Conservation (phyloP, 92 coral and sea anemone genomes). For the Muricea muricata region DNA sequence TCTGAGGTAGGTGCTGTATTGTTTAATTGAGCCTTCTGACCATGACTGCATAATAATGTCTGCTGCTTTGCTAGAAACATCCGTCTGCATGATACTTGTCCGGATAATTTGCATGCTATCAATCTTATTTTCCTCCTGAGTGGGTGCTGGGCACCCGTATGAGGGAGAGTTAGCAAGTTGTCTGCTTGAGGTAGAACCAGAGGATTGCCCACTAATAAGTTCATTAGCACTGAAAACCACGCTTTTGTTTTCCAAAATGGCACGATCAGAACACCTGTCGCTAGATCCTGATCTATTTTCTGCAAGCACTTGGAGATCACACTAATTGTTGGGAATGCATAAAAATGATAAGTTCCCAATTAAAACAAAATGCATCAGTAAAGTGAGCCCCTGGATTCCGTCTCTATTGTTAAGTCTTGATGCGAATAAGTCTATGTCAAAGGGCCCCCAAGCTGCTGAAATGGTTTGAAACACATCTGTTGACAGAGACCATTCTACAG, state of each 20-base stretch:
- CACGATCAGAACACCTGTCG: conserved; percentile 49
- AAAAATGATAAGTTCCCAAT: conserved; percentile 39
- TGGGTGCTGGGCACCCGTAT: conserved; percentile 57
- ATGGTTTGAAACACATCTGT: neutral
- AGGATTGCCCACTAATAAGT: conserved; percentile 37
- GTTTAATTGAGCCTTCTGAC: conserved; percentile 49
- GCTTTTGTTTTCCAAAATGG: conserved; percentile 53
- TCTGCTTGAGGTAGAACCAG: conserved; percentile 48
- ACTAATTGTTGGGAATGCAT: conserved; percentile 58
- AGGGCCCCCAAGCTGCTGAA: neutral
- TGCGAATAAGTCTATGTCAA: conserved; percentile 44
- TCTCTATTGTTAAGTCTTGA: conserved; percentile 28
- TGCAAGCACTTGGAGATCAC: conserved; percentile 46
- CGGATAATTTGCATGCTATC: conserved; percentile 70
- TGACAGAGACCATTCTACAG: conserved; percentile 18
- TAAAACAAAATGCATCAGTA: neutral
- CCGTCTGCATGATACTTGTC: conserved; percentile 50
- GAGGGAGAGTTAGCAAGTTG: conserved; percentile 39
- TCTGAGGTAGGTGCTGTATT: conserved; percentile 51
- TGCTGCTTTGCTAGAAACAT: conserved; percentile 51
- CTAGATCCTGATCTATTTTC: conserved; percentile 61
- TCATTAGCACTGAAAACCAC: conserved; percentile 53
- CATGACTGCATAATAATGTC: conserved; percentile 51
- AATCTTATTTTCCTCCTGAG: conserved; percentile 44
- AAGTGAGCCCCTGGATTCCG: neutral